Evolutionary conservation across 2,113 vertebrate species (phyloP).

Genomic region (Pterocles gutturalis): DNA sequence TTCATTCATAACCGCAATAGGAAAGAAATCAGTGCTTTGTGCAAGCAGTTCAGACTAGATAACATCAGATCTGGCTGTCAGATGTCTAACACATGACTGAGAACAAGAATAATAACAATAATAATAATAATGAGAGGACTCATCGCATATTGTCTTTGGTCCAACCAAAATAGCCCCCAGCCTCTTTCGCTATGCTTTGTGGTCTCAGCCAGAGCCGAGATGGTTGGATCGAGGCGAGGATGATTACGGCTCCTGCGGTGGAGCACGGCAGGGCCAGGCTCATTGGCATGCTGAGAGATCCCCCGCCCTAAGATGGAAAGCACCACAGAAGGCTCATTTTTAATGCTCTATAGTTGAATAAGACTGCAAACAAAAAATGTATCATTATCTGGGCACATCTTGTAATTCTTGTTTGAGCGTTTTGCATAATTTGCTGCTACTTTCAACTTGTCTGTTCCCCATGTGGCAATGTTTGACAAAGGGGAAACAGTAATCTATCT

Average conservation of each 20-base stretch:
- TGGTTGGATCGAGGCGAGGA: background rate
- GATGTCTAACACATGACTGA: background rate
- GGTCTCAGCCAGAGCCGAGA: background rate
- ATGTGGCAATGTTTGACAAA: constrained; percentile 37
- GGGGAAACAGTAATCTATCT: constrained; percentile 46
- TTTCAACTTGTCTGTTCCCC: constrained; percentile 41
- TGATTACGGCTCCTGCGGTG: background rate
- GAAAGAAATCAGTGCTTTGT: background rate
- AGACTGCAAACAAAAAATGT: constrained; percentile 22
- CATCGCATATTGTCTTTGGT: background rate
- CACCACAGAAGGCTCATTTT: constrained; percentile 7
- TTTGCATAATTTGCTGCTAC: constrained; percentile 55
- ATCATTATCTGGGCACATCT: constrained; percentile 59
- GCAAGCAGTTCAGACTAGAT: background rate
- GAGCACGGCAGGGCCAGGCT: background rate
- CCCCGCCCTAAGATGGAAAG: background rate
- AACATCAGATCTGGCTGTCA: background rate
- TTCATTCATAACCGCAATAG: background rate
- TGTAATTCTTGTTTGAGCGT: constrained; percentile 31
- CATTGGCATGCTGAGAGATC: background rate
- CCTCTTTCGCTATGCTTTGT: background rate
- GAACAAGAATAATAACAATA: background rate
- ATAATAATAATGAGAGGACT: background rate
- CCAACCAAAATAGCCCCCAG: background rate
- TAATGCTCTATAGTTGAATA: background rate